Conservation (phyloP, 2,888 invertebrate genomes). For the Endomychus coccineus region DNA sequence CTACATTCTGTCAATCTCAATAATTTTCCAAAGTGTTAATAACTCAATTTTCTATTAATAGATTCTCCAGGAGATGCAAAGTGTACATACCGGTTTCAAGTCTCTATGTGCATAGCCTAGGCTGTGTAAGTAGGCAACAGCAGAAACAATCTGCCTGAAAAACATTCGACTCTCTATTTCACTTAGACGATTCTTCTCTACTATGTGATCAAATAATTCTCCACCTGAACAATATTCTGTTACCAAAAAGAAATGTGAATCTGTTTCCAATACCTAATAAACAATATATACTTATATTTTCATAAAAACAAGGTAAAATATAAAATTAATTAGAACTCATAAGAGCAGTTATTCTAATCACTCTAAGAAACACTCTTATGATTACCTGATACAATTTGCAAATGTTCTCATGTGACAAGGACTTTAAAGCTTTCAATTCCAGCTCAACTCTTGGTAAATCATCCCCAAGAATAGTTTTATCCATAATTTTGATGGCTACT, state of each 20-base stretch:
- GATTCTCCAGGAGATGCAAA: background rate
- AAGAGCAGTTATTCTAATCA: constrained; percentile 4
- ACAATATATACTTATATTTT: no score
- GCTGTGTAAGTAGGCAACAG: constrained; percentile 68
- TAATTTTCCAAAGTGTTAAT: no score
- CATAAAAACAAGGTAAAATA: no score
- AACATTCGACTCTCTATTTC: constrained; percentile 68
- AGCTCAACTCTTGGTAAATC: constrained; percentile 64
- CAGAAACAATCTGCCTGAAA: constrained; percentile 71
- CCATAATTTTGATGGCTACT: constrained; percentile 78
- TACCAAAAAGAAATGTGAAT: constrained; percentile 66
- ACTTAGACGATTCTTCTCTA: constrained; percentile 61
- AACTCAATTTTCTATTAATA: constrained; percentile 2
- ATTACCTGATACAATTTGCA: constrained; percentile 64
- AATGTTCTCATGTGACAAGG: constrained; percentile 63
- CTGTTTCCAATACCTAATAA: constrained; percentile 60
- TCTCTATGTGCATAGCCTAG: constrained; percentile 74
- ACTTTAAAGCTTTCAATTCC: constrained; percentile 67
- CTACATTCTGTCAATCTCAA: no score
- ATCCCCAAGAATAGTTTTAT: constrained; percentile 63
- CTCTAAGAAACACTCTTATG: background rate
- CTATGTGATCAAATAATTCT: constrained; percentile 79
- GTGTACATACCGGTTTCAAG: constrained; percentile 63
- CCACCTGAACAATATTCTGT: constrained; percentile 79
- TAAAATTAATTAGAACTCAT: no score